Evolutionary conservation across 2,888 invertebrate species (phyloP).

Genomic region (Stenolophus ochropezus): DNA sequence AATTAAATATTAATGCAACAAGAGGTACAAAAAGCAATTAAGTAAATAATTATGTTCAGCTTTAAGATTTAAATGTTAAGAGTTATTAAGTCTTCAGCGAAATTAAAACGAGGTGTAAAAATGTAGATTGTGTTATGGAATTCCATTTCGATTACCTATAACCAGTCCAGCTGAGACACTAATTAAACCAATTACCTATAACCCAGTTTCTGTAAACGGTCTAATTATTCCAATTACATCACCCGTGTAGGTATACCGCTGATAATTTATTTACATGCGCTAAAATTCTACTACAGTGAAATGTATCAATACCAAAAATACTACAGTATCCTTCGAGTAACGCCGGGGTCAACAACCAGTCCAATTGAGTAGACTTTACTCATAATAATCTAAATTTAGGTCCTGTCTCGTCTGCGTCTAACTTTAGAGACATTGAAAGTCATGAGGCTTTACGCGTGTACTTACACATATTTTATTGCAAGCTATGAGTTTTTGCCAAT

Average conservation of each 20-base stretch:
- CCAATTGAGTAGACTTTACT: slow-evolving; percentile 55
- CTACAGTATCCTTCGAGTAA: slow-evolving; percentile 8
- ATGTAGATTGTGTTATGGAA: background rate
- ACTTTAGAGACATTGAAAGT: slow-evolving; percentile 57
- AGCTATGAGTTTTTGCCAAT: background rate
- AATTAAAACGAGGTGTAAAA: background rate
- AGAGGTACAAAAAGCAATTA: no score
- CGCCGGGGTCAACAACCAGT: slow-evolving; percentile 53
- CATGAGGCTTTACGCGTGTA: slow-evolving; percentile 43
- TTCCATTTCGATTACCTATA: background rate
- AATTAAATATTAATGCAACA: no score
- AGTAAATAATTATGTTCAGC: background rate
- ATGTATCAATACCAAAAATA: slow-evolving; percentile 17
- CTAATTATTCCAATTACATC: slow-evolving; percentile 19
- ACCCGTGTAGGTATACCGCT: background rate
- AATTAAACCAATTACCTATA: slow-evolving; percentile 29
- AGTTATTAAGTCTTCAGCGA: background rate
- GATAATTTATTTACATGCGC: slow-evolving; percentile 17
- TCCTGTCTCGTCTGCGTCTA: slow-evolving; percentile 47
- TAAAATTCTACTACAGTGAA: background rate
- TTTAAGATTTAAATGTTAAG: background rate
- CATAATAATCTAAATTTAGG: slow-evolving; percentile 58
- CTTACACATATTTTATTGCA: slow-evolving; percentile 47
- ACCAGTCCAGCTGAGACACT: background rate
- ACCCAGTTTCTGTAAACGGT: slow-evolving; percentile 25